Evolutionary conservation across 2,888 invertebrate genomes (phyloP).

Genomic region (Lymantria monacha): DNA sequence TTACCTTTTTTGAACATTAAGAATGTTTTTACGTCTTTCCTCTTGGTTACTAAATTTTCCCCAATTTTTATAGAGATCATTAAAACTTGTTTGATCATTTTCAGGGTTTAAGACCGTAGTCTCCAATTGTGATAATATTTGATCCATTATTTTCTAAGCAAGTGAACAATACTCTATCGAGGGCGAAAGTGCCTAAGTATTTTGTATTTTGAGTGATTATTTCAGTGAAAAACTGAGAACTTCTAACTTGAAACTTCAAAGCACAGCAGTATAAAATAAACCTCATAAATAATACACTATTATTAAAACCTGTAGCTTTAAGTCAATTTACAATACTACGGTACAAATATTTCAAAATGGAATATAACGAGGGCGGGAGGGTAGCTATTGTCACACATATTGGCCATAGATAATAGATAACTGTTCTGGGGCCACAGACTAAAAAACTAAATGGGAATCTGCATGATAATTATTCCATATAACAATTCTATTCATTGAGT

Average conservation of each 20-base stretch:
- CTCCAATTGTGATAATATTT: conserved; percentile 52
- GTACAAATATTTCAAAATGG: no score
- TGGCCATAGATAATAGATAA: no score
- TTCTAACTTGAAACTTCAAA: not conserved
- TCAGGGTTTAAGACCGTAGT: conserved; percentile 35
- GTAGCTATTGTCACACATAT: no score
- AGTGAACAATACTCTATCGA: not conserved
- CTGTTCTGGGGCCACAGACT: no score
- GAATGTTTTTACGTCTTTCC: conserved; percentile 75
- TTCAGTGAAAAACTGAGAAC: not conserved
- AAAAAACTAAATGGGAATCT: no score
- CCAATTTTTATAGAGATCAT: conserved; percentile 65
- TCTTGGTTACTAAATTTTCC: conserved; percentile 69
- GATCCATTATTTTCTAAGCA: conserved; percentile 49
- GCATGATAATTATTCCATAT: no score
- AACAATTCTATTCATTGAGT: no score
- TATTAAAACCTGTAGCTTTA: no score
- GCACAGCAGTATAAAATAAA: no score
- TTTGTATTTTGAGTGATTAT: not conserved
- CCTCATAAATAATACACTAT: no score
- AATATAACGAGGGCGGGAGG: no score
- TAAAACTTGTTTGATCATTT: conserved; percentile 39
- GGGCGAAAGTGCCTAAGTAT: not conserved
- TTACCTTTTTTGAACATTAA: conserved; percentile 83
- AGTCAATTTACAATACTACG: no score